Evolutionary conservation across 2,888 invertebrate species (phyloP).

Genomic region (Erannis defoliaria): DNA sequence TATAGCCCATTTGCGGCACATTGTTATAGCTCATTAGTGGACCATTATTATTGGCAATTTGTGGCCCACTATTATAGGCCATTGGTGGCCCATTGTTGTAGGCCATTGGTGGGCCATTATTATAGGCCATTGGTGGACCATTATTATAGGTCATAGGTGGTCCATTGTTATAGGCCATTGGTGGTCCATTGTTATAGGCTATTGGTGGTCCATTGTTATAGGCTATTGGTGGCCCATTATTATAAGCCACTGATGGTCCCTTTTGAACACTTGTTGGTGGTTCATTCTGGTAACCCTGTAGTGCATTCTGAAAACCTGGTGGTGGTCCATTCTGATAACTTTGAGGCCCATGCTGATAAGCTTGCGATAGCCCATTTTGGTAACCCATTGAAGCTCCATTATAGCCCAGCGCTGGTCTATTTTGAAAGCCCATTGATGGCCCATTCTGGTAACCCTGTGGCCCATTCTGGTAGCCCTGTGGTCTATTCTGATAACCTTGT

Average conservation of each 20-base stretch:
- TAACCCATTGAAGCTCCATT: background rate
- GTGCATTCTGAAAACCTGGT: background rate
- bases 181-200: background rate
- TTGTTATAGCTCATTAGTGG: background rate
- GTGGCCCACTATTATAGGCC: background rate
- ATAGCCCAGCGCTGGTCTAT: too few relatives aligned
- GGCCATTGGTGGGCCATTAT: background rate
- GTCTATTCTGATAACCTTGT: too few relatives aligned
- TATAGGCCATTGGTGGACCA: background rate
- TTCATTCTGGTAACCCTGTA: background rate
- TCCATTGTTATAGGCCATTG: background rate
- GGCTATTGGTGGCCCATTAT: background rate
- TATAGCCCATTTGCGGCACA: background rate
- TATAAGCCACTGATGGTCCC: background rate
- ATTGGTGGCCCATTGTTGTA: background rate
- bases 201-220: background rate
- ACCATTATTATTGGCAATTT: background rate
- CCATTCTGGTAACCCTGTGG: background rate
- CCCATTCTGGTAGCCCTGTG: background rate
- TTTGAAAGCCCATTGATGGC: too few relatives aligned
- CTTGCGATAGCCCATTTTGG: background rate
- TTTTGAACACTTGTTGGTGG: background rate
- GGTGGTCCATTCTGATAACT: background rate
- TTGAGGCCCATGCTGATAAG: background rate
- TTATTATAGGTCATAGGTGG: background rate